Evolutionary conservation across 2,113 vertebrate genomes (phyloP).

Genomic region (Psittacula cyanocephala): DNA sequence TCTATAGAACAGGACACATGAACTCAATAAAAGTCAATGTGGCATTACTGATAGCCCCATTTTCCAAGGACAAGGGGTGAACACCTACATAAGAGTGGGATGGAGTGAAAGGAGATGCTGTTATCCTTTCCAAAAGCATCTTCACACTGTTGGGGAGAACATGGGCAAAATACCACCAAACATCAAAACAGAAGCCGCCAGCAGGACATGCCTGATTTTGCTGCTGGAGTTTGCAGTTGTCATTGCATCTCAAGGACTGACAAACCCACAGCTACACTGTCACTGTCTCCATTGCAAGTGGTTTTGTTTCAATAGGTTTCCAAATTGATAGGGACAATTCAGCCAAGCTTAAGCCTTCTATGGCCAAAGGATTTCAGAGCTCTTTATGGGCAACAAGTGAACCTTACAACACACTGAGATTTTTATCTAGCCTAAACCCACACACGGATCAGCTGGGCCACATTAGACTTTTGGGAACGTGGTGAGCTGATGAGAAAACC

Average conservation of each 20-base stretch:
- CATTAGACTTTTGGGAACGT: neutral
- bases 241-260: neutral
- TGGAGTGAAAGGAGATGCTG: neutral
- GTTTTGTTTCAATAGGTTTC: neutral
- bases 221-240: neutral
- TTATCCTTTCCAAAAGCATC: neutral
- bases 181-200: neutral
- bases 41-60: neutral
- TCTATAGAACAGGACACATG: neutral
- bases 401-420: neutral
- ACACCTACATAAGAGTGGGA: neutral
- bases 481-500: neutral
- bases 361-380: neutral
- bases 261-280: neutral
- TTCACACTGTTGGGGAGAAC: neutral
- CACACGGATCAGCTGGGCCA: neutral
- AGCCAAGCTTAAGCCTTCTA: neutral
- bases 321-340: neutral
- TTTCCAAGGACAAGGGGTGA: neutral
- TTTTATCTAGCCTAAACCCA: neutral
- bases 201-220: neutral
- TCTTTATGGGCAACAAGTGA: neutral
- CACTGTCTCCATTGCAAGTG: neutral
- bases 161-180: neutral
- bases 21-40: neutral